Evolutionary conservation across 2,113 vertebrate genomes (phyloP), one percentile per base, ranked within the genome.

Genomic region (Acrocephalus kingi): DNA sequence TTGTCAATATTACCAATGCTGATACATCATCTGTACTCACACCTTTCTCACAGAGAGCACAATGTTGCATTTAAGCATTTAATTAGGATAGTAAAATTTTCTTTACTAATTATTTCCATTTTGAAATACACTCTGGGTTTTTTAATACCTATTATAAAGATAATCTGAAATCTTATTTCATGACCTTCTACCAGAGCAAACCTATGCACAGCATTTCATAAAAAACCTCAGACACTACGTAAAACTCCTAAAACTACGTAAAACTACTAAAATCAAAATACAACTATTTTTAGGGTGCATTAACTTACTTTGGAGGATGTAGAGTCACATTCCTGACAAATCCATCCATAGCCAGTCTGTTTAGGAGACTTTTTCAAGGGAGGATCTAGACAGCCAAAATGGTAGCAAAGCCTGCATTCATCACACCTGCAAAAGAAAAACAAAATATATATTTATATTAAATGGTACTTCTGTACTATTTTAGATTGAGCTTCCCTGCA

Each of bases 311-410:
- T 99, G 84, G 99, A 99, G 87, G 99, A 99, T 11, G 99, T 99
- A 63, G 98, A 99, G 97, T 99, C 99, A 97, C 99, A 99, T 87
- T 99, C 99, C 95, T 99, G 99, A 98, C 99, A 99, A 97, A 99
- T 99, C 99, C 99, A 99, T 76, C 99, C 99, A 84, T 99, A 99
- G 73, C 99, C 99, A 19, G 99, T 99, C 97, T 99, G 99, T 94
- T 99, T 99, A 77, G 99, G 99, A 77, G 99, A 99, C 95, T 99
- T 99, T 98, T 99, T 99, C 97, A 99, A 97, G n/a, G 99, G 99
- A 97, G 99, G 99, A 96, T 99, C 99, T 97, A 99, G 97, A 92
- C 99, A 99, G 66, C 99, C 99, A 66, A 99, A 99, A 97, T 99
- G 99, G 97, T 99, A 99, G 97, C 99, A 99, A 85, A 99, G 98